phyloP scores from a whole-genome alignment of 2,113 vertebrate species.

The Hepsetus odoe region DNA sequence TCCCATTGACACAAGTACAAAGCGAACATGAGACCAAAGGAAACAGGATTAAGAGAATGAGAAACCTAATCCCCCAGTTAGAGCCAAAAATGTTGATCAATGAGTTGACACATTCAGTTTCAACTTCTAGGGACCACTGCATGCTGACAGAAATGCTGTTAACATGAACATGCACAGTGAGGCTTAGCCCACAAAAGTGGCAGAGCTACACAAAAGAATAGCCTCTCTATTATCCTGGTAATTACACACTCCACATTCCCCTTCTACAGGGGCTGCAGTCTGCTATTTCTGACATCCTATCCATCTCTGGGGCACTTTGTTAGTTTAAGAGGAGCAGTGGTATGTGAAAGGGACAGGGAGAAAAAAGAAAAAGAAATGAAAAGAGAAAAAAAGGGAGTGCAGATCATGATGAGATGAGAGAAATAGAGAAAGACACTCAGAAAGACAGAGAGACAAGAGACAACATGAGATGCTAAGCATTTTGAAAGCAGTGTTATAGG shows the following conservation, averaged over 20 bases:
- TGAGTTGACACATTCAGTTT: neutral
- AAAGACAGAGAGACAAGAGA: neutral
- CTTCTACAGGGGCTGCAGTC: conserved; percentile 56
- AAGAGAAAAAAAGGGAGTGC: conserved; percentile 8
- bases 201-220: conserved; percentile 37
- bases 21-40: conserved; percentile 12
- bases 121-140: neutral
- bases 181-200: neutral
- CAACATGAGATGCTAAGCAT: neutral
- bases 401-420: neutral
- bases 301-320: conserved; percentile 31
- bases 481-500: no score
- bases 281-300: conserved; percentile 56
- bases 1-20: conserved; percentile 25
- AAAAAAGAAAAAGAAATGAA: conserved; percentile 3
- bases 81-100: conserved; percentile 13
- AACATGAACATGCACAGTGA: neutral
- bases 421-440: neutral
- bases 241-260: conserved; percentile 45
- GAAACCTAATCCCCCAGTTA: conserved; percentile 11
- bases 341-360: conserved; percentile 5
- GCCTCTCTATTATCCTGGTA: conserved; percentile 30
- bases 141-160: neutral
- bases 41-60: conserved; percentile 9
- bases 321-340: conserved; percentile 47